These are phyloP conservation scores for Heliconius aoede DNA, from an alignment of 2,888 invertebrate genomes.

Conservation along the genomic window DNA sequence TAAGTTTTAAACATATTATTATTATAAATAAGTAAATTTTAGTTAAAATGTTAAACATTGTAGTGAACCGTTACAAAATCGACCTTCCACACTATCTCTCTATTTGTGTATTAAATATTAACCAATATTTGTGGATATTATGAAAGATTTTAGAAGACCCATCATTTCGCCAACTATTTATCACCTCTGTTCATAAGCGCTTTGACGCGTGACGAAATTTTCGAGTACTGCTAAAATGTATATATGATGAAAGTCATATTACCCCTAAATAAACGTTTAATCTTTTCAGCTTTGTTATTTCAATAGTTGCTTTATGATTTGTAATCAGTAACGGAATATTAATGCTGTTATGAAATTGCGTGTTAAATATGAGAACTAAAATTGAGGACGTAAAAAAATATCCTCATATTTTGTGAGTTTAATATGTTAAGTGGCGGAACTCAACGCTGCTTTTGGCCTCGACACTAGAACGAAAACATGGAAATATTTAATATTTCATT, in stretches of 20 bases:
- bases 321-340: neutral
- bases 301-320: neutral
- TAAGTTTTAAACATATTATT: neutral
- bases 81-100: slow-evolving; percentile 23
- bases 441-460: too few relatives aligned
- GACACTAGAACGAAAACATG: too few relatives aligned
- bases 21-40: slow-evolving; percentile 19
- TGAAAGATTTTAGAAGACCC: slow-evolving; percentile 24
- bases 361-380: too few relatives aligned
- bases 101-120: slow-evolving; percentile 27
- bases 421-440: too few relatives aligned
- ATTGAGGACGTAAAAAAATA: too few relatives aligned
- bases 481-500: neutral
- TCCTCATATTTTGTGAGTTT: too few relatives aligned
- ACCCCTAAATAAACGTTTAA: neutral
- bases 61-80: slow-evolving; percentile 16
- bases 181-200: slow-evolving; percentile 21
- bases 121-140: slow-evolving; percentile 29
- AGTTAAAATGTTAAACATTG: slow-evolving; percentile 6
- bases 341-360: neutral
- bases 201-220: slow-evolving; percentile 17
- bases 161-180: slow-evolving; percentile 17
- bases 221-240: neutral
- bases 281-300: neutral
- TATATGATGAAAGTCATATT: slow-evolving; percentile 3